Percentiles rank a stretch among this genome's conserved stretches.
Evolutionary conservation across 2,888 invertebrate species (phyloP).

Genomic region (Drosophila birchii): DNA sequence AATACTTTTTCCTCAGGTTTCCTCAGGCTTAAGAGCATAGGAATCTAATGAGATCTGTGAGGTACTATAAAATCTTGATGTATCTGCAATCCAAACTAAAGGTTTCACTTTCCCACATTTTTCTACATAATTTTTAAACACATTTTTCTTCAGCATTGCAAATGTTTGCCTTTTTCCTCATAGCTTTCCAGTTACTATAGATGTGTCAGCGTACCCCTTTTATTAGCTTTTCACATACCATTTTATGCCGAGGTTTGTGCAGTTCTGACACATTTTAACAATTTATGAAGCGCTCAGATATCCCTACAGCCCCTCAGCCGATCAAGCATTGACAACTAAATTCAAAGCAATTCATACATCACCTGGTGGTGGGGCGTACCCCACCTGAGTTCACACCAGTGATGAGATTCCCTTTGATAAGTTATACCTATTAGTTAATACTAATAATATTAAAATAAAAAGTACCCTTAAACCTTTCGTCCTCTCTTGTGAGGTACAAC

Average conservation of each 20-base stretch:
- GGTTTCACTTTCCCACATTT: not conserved
- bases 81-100: too few relatives aligned
- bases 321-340: slow-evolving; percentile 81
- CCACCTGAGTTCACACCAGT: not conserved
- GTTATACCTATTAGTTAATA: not conserved
- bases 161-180: slow-evolving; percentile 54
- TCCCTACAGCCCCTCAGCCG: slow-evolving; percentile 33
- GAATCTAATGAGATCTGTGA: too few relatives aligned
- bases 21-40: too few relatives aligned
- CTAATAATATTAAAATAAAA: not conserved
- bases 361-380: slow-evolving; percentile 38
- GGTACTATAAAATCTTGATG: too few relatives aligned
- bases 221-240: slow-evolving; percentile 33
- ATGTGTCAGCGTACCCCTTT: slow-evolving; percentile 37
- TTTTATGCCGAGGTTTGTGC: slow-evolving; percentile 62
- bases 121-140: slow-evolving; percentile 20
- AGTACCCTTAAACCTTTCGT: not conserved
- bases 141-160: slow-evolving; percentile 58
- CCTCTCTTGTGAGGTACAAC: not conserved
- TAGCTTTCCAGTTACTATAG: slow-evolving; percentile 60
- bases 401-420: not conserved
- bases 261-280: slow-evolving; percentile 75
- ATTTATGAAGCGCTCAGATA: slow-evolving; percentile 73
- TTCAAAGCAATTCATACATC: slow-evolving; percentile 82
- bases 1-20: too few relatives aligned